Conservation (phyloP, 2,113 vertebrate species). For the Naja naja region DNA sequence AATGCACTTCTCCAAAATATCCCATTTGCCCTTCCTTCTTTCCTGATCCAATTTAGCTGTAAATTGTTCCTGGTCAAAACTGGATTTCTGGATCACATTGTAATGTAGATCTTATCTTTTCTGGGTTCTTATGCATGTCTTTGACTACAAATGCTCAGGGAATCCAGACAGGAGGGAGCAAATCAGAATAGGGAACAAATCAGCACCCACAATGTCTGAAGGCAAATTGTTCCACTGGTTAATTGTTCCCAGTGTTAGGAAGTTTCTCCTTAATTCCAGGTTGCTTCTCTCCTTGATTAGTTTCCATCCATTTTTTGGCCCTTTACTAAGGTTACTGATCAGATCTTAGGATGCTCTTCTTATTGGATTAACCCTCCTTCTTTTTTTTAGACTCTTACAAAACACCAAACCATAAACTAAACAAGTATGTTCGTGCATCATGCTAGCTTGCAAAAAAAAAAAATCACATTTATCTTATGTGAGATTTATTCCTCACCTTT, state of each 20-base stretch:
- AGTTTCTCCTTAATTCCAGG: too few species aligned
- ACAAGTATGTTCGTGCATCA: not conserved
- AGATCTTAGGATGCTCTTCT: conserved; percentile 30
- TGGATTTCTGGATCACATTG: not conserved
- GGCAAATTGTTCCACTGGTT: too few species aligned
- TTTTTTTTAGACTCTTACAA: not conserved
- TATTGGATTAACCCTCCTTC: not conserved
- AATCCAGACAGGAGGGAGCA: not conserved
- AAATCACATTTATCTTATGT: not conserved
- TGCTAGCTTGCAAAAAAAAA: not conserved
- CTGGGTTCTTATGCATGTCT: not conserved
- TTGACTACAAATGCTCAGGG: not conserved
- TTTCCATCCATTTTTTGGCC: not conserved
- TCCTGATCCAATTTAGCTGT: not conserved
- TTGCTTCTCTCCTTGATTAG: too few species aligned
- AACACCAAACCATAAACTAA: not conserved
- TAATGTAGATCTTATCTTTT: not conserved
- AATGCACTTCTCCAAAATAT: too few species aligned
- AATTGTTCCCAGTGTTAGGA: too few species aligned
- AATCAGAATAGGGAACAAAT: too few species aligned
- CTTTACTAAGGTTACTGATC: conserved; percentile 34
- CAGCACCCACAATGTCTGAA: too few species aligned
- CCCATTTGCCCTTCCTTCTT: not conserved
- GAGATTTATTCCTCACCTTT: not conserved
- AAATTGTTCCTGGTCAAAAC: not conserved